Conservation (phyloP, 2,888 invertebrate species). For the Mayetiola destructor region DNA sequence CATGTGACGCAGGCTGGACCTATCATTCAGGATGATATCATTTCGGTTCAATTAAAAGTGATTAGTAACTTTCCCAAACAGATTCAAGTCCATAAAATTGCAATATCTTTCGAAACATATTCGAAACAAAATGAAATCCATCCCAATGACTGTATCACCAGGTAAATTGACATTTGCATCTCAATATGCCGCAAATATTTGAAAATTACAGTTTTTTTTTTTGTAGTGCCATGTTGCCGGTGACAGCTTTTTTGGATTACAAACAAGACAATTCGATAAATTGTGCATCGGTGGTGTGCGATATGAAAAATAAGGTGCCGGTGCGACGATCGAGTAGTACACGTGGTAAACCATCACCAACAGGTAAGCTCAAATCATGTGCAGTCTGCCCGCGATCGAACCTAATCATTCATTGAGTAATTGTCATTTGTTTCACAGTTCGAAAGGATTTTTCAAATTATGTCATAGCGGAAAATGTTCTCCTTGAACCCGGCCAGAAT, state of each 20-base stretch:
- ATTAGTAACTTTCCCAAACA: conserved; percentile 50
- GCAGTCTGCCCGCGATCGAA: not conserved
- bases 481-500: conserved; percentile 51
- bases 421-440: conserved; percentile 19
- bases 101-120: conserved; percentile 48
- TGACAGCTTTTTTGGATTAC: conserved; percentile 57
- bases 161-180: too few relatives aligned
- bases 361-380: conserved; percentile 23
- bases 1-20: conserved; percentile 26
- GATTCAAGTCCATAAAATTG: conserved; percentile 46
- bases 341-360: conserved; percentile 52
- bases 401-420: not conserved
- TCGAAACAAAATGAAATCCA: conserved; percentile 23
- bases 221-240: conserved; percentile 29
- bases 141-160: conserved; percentile 25
- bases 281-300: conserved; percentile 58
- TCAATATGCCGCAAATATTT: conserved; percentile 34
- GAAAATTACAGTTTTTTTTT: conserved; percentile 14
- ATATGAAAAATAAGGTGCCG: conserved; percentile 42
- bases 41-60: conserved; percentile 41
- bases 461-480: conserved; percentile 39
- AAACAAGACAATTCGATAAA: conserved; percentile 70
- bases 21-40: conserved; percentile 40
- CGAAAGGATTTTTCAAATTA: conserved; percentile 50
- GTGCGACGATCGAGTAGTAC: conserved; percentile 58